Conservation (phyloP, 2,888 invertebrate species). For the Dolichomitus sp. region DNA sequence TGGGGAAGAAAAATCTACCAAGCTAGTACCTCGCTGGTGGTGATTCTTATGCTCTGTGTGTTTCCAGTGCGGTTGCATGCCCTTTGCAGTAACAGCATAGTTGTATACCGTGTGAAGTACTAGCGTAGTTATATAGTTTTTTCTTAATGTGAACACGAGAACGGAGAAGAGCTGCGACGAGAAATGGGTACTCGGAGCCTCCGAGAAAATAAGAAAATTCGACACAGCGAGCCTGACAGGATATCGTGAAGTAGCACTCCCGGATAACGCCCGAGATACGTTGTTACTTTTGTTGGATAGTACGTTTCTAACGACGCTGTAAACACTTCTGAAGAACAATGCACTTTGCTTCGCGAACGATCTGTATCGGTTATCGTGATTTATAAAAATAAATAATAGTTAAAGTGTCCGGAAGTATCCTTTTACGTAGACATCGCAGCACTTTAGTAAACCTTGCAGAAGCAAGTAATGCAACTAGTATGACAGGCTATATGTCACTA, state of each 20-base stretch:
- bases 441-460: neutral
- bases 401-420: neutral
- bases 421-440: neutral
- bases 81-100: neutral
- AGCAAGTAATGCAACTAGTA: neutral
- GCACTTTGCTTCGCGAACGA: neutral
- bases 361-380: neutral
- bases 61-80: neutral
- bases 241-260: conserved; percentile 31
- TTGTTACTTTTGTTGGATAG: conserved; percentile 29
- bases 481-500: neutral
- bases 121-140: neutral
- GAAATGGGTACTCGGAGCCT: neutral
- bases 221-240: conserved; percentile 12
- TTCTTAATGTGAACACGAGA: neutral
- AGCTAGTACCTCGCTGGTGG: neutral
- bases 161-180: neutral
- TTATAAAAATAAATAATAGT: conserved; percentile 13
- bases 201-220: conserved; percentile 40
- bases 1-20: neutral
- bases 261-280: conserved; percentile 18
- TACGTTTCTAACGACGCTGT: conserved; percentile 33
- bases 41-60: neutral
- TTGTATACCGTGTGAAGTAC: neutral
- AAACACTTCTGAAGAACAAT: conserved; percentile 11